phyloP scores from a whole-genome alignment of 2,113 vertebrate genomes.

The Syngnathus typhle region DNA sequence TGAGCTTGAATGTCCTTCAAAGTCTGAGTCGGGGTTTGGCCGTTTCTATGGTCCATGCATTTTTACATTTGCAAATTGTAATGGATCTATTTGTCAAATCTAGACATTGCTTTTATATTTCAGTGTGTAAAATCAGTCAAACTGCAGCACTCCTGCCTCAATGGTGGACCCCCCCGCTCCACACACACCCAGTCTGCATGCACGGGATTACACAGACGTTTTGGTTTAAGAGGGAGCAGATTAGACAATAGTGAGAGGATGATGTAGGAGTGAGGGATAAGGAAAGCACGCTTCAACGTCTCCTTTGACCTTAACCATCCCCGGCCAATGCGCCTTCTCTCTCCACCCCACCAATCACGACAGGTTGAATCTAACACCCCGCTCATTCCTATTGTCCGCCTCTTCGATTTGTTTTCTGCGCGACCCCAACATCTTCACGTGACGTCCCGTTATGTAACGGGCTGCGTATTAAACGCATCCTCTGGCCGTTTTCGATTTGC shows the following conservation, averaged over 20 bases:
- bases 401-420: neutral
- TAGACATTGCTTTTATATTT: conserved; percentile 9
- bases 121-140: neutral
- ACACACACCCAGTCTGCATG: conserved; percentile 7
- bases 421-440: conserved; percentile 18
- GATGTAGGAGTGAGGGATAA: conserved; percentile 20
- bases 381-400: neutral
- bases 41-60: neutral
- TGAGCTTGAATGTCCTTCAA: neutral
- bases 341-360: neutral
- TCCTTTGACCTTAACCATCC: conserved; percentile 43
- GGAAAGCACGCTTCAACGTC: conserved; percentile 16
- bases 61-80: neutral
- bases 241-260: conserved; percentile 25
- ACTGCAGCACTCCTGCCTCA: neutral
- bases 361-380: conserved; percentile 7
- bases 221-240: conserved; percentile 26
- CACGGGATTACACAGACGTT: conserved; percentile 16
- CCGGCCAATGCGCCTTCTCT: conserved; percentile 3
- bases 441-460: conserved; percentile 53
- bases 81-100: neutral
- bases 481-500: conserved; percentile 27
- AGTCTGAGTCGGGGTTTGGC: neutral
- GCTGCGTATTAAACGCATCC: conserved; percentile 48
- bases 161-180: neutral